phyloP scores from a whole-genome alignment of 1,140 invertebrate genomes.

The Ditylenchus dipsaci region DNA sequence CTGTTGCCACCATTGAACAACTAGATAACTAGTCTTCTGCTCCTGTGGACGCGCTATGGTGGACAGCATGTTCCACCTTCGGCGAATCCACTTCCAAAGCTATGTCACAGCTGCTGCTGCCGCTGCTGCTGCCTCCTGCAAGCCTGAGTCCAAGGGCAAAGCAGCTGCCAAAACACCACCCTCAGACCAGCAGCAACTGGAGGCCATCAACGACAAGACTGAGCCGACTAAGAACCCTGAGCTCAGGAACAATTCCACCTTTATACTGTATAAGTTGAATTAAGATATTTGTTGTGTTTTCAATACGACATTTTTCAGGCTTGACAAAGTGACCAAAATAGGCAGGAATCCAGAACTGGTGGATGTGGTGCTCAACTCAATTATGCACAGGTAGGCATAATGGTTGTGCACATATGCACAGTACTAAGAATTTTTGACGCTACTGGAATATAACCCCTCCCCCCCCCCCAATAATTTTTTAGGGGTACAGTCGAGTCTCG shows the following conservation, averaged over 20 bases:
- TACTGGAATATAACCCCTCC: no score
- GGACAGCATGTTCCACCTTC: constrained; percentile 25
- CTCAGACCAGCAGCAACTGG: neutral
- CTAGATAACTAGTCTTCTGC: no score
- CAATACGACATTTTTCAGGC: constrained; percentile 29
- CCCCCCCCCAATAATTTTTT: no score
- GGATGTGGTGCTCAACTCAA: constrained; percentile 45
- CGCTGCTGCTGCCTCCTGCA: neutral
- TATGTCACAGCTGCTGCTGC: neutral
- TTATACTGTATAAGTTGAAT: constrained; percentile 1
- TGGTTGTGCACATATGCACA: no score
- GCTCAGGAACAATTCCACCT: constrained; percentile 16
- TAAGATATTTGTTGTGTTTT: neutral
- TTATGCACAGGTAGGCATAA: constrained; percentile 37
- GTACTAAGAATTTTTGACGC: no score
- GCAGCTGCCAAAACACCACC: neutral
- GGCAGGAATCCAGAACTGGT: constrained; percentile 43
- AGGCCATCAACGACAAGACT: constrained; percentile 15
- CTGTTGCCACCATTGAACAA: no score
- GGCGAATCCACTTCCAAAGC: constrained; percentile 24
- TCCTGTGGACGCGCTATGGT: constrained; percentile 9
- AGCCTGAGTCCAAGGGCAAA: neutral
- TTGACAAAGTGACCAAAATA: constrained; percentile 42
- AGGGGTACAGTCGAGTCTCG: no score
- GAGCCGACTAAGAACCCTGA: constrained; percentile 12